A percentile compares a stretch with the other conserved stretches of the same genome.
phyloP scores from a whole-genome alignment of 92 coral and sea anemone genomes.

The Palythoa grandiflora region DNA sequence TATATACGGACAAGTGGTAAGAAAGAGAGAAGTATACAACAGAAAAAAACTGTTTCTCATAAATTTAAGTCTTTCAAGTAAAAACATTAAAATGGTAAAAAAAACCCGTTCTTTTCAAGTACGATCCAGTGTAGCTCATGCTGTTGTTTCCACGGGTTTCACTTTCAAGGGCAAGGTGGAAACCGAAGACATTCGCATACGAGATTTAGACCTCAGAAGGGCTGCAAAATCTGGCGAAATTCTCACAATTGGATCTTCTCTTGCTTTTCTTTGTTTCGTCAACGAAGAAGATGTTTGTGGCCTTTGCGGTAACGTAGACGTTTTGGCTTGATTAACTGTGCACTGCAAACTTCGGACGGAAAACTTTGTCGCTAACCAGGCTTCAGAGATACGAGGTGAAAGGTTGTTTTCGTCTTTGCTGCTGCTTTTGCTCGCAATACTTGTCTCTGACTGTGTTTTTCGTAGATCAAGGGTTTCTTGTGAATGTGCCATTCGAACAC shows the following conservation, averaged over 20 bases:
- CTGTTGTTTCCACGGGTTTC: conserved; percentile 13
- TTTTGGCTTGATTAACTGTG: not conserved
- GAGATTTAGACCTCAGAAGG: conserved; percentile 28
- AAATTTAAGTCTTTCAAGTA: not conserved
- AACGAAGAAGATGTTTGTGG: conserved; percentile 37
- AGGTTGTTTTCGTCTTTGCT: conserved; percentile 58
- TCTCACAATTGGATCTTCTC: conserved; percentile 40
- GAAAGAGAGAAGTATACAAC: not conserved
- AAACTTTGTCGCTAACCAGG: conserved; percentile 61
- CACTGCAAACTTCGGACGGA: conserved; percentile 39
- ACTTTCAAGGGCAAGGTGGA: conserved; percentile 28
- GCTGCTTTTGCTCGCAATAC: conserved; percentile 57
- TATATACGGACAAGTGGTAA: not conserved
- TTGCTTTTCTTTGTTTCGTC: not conserved
- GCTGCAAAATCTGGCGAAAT: conserved; percentile 52
- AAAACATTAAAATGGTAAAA: not conserved
- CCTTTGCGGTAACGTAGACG: conserved; percentile 11
- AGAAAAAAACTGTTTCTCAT: not conserved
- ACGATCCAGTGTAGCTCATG: not conserved
- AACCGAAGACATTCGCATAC: conserved; percentile 17
- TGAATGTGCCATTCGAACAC: conserved; percentile 63
- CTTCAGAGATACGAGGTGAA: conserved; percentile 65
- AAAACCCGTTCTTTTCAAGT: not conserved
- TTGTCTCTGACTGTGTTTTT: conserved; percentile 71
- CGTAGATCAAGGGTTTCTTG: conserved; percentile 59